Evolutionary conservation across 2,113 vertebrate genomes (phyloP), one percentile per base, ranked within the genome.

Genomic region (Bubalus kerabau): DNA sequence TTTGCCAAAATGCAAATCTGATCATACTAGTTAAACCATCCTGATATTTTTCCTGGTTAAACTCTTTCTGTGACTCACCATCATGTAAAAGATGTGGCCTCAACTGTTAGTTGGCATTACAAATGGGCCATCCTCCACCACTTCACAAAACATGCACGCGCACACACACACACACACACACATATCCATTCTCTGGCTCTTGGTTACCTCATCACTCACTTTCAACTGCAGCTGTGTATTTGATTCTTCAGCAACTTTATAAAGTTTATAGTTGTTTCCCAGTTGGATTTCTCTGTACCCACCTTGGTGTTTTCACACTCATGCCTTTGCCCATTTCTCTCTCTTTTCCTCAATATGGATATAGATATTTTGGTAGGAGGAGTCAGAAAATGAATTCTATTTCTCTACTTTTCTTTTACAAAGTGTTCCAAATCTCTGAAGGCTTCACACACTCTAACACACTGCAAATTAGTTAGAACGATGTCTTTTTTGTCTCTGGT

Each of bases 71-170:
- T 59, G 40, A 57, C 12, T 52, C 80, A 60, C 32, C n/a, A 74
- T 13, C 52, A 14, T 14, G 15, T 54, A 62, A 67, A 64, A 36
- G 16, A 48, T 84, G 6, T 56, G 17, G 4, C 26, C 26, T 16
- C 19, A n/a, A 10, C 2, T 36, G 11, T 60, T 43, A 85, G 30
- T 0, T 57, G 19, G 23, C n/a, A 3, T 54, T 57, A 76, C 9
- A 89, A 84, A 23, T 46, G n/a, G 56, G 3, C 26, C 7, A 16
- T 19, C 43, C 2, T 46, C 16, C 4, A 60, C 13, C 3, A 80
- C 8, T n/a, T 52, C 30, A 43, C 28, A 62, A 7, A 57, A 16
- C 2, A 8, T 0, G 9, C 10, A 13, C 6, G 3, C 3, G 32
- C 13, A 36, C 6, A 24, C 4, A 43, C 13, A 36, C 6, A 24